A percentile compares a stretch with the other conserved stretches of the same genome.
Evolutionary conservation across 2,888 invertebrate genomes (phyloP).

Genomic region (Tetramorium bicarinatum): DNA sequence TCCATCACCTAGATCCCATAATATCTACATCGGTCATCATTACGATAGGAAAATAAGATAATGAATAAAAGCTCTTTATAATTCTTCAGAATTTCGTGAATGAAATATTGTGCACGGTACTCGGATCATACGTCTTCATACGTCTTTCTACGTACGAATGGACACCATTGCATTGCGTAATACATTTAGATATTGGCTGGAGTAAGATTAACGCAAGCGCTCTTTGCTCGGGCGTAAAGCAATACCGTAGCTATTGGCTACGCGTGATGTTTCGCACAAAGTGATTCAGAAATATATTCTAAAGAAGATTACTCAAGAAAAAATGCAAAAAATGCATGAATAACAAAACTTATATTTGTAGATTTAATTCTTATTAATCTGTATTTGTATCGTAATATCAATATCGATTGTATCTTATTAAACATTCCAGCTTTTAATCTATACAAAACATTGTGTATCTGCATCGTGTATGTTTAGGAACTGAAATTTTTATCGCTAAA

Average conservation of each 20-base stretch:
- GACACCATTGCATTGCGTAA: slow-evolving; percentile 26
- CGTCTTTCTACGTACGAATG: neutral
- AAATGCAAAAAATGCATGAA: neutral
- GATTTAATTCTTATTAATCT: neutral
- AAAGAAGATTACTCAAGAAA: neutral
- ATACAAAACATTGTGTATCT: neutral
- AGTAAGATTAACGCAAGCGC: slow-evolving; percentile 15
- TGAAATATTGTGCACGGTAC: neutral
- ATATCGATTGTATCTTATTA: neutral
- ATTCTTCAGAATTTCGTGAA: slow-evolving; percentile 13
- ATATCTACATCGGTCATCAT: neutral
- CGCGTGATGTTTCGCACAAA: neutral
- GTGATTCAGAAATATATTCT: neutral
- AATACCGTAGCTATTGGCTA: neutral
- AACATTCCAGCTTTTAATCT: neutral
- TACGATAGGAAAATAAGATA: neutral
- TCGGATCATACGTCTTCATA: neutral
- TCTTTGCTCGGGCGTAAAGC: neutral
- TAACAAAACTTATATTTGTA: neutral
- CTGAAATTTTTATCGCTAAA: neutral
- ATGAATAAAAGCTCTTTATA: neutral
- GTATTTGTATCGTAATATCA: neutral
- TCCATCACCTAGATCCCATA: neutral
- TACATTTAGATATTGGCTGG: slow-evolving; percentile 13
- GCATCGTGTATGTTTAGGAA: neutral